Evolutionary conservation across 30 jellyfish, hydroid and myxozoan species (phyloP).

Genomic region (Aurelia aurita complex sp. Pacific): DNA sequence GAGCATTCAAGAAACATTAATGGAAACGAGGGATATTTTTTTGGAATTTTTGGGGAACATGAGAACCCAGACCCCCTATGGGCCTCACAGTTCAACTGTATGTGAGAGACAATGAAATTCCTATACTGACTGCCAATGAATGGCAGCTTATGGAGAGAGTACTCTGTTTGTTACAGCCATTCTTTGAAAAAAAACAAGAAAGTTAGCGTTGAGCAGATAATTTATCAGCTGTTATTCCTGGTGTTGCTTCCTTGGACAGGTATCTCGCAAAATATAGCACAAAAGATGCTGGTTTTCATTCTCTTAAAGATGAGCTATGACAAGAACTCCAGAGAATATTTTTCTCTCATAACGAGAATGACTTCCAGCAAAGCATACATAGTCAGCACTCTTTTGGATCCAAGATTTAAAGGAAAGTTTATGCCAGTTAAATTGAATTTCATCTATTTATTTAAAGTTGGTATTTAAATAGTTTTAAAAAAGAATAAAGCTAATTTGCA

Average conservation of each 20-base stretch:
- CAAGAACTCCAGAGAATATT: constrained; percentile 27
- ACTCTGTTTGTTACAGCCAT: constrained; percentile 57
- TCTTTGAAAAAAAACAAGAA: constrained; percentile 33
- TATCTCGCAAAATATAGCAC: background rate
- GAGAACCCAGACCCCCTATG: no score
- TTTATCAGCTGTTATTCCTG: constrained; percentile 45
- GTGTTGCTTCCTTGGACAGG: constrained; percentile 39
- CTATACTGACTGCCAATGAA: constrained; percentile 58
- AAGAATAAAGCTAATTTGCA: no score
- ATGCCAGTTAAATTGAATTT: background rate
- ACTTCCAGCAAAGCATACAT: no score
- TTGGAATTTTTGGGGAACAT: no score
- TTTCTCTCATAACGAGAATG: constrained; percentile 32
- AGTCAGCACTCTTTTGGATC: constrained; percentile 52
- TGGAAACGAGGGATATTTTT: no score
- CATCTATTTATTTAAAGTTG: no score
- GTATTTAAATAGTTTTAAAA: no score
- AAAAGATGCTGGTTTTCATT: constrained; percentile 61
- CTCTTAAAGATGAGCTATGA: constrained; percentile 54
- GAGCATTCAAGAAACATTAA: no score
- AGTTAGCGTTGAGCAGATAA: constrained; percentile 43
- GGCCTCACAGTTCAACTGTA: constrained; percentile 34
- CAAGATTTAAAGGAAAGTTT: constrained; percentile 59
- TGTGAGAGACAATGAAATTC: constrained; percentile 54
- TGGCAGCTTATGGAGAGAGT: constrained; percentile 66